phyloP scores from a whole-genome alignment of 92 coral and sea anemone genomes.

The Chrysogorgia sp. region DNA sequence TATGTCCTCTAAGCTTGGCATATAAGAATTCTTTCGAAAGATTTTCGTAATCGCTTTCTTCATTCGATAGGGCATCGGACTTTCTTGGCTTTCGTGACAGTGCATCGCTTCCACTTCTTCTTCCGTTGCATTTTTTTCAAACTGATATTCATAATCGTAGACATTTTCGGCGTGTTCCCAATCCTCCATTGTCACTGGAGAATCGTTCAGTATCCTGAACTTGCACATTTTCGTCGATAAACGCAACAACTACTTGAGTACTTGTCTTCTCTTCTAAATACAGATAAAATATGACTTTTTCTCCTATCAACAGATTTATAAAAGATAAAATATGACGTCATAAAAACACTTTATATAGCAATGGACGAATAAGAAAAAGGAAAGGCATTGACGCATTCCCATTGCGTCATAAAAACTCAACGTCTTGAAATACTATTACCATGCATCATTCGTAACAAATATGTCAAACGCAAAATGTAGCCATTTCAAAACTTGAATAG shows the following conservation, averaged over 20 bases:
- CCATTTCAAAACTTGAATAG: no score
- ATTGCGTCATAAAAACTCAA: no score
- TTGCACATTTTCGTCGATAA: conserved; percentile 38
- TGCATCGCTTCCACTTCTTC: conserved; percentile 65
- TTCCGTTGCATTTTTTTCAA: conserved; percentile 67
- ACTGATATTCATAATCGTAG: conserved; percentile 86
- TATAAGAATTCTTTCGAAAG: conserved; percentile 64
- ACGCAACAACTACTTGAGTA: neutral
- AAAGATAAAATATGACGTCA: conserved; percentile 8
- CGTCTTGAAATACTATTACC: neutral
- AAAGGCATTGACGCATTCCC: no score
- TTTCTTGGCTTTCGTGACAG: conserved; percentile 62
- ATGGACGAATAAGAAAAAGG: conserved; percentile 6
- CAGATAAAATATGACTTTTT: neutral
- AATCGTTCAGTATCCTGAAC: conserved; percentile 58
- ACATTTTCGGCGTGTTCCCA: conserved; percentile 62
- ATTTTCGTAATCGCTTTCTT: conserved; percentile 64
- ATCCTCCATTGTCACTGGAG: conserved; percentile 75
- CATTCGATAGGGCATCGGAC: conserved; percentile 62
- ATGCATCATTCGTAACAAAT: no score
- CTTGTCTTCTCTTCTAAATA: neutral
- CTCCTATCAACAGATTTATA: neutral
- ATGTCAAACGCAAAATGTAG: no score
- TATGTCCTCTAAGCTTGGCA: conserved; percentile 87
- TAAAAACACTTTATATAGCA: conserved; percentile 9